Evolutionary conservation across 2,888 invertebrate genomes (phyloP).

Genomic region (Andrena flavipes): DNA sequence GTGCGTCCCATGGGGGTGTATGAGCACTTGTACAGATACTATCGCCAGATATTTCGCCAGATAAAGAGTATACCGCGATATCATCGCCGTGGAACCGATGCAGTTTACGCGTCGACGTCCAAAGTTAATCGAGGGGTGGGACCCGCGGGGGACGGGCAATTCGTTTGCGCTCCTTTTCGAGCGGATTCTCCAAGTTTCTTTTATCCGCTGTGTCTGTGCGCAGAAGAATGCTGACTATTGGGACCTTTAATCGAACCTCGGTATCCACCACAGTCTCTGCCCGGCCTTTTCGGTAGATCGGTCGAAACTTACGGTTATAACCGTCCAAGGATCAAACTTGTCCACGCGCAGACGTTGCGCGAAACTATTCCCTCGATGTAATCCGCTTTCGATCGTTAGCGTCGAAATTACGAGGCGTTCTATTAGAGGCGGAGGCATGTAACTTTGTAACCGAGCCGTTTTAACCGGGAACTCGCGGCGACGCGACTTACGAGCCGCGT

Average conservation of each 20-base stretch:
- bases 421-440: slow-evolving; percentile 33
- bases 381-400: slow-evolving; percentile 55
- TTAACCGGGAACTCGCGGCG: slow-evolving; percentile 22
- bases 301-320: no score
- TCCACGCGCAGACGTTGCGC: background rate
- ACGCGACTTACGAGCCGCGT: slow-evolving; percentile 60
- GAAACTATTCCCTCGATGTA: slow-evolving; percentile 2
- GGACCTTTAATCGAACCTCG: background rate
- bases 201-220: background rate
- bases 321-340: background rate
- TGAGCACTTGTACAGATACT: slow-evolving; percentile 71
- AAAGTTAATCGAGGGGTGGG: slow-evolving; percentile 53
- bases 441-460: slow-evolving; percentile 56
- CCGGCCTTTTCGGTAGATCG: no score
- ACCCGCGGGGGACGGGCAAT: background rate
- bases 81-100: slow-evolving; percentile 64
- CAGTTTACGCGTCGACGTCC: slow-evolving; percentile 41
- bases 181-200: background rate
- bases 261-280: no score
- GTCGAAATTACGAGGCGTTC: slow-evolving; percentile 58
- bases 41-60: slow-evolving; percentile 74
- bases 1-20: slow-evolving; percentile 66
- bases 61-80: slow-evolving; percentile 66
- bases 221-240: no score
- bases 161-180: background rate